Base-by-base conservation (phyloP, 1,140 invertebrate species). In the Leptonema lineaticorne region DNA sequence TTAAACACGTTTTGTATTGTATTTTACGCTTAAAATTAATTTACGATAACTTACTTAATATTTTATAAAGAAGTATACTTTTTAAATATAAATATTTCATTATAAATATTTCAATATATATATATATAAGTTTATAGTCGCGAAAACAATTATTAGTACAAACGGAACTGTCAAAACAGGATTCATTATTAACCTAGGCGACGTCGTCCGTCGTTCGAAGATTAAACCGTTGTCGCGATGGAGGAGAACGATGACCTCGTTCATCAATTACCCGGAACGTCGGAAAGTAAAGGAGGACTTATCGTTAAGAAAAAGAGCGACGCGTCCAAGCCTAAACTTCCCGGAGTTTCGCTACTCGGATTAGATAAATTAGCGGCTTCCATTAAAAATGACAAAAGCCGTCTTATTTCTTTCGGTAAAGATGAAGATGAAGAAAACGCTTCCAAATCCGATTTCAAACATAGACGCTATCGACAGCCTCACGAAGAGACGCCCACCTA, bases 401-500 rank as follows among this genome's bases (percentile, higher is more conserved):
- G 83, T 5, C 78, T 91, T 74, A 86, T 87, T 73, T 90, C 86
- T 9, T 90, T 86, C 74, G 82, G 84, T 75, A 85, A 87, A 46
- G 84, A 84, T 50, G 87, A 87, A 57, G 85, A 85, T 30, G 68
- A 66, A 0, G 63, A 65, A n/a, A 69, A 63, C 26, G 22, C 16
- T 22, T 84, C 85, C 69, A 73, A 74, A 69, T 16, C 70, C 62
- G 74, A 81, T 26, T 72, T 78, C 60, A 84, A 79, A 56, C 78
- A 83, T 22, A 84, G 78, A 59, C 78, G 92, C 71, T 94, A 95
- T 75, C 83, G 95, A 63, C 81, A 86, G 65, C 82, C 88, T 7
- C 85, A 88, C 74, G 88, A 91, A 74, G 96, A 98, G 82, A 97
- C 95, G 6, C 96, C 96, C 0, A 93, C 95, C 0, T 88, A 97